Conservation (phyloP, 53 echinoderm and acorn worm genomes). For the Luidia sarsii region DNA sequence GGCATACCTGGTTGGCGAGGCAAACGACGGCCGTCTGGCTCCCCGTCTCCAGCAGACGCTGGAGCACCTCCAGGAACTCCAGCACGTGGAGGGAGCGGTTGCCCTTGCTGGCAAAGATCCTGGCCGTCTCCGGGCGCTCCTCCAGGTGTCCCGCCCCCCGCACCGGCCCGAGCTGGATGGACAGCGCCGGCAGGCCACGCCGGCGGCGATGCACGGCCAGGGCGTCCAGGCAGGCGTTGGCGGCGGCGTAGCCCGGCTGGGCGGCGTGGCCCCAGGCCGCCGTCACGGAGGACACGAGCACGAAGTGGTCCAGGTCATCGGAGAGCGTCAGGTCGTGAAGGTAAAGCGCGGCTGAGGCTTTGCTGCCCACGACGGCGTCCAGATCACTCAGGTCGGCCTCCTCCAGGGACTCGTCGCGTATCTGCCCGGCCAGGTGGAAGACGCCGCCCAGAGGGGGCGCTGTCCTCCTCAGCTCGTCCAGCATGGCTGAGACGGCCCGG, state of each 20-base stretch:
- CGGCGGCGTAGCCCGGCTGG: slow-evolving; percentile 55
- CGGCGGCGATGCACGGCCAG: slow-evolving; percentile 56
- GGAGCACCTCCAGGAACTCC: slow-evolving; percentile 74
- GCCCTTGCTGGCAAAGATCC: slow-evolving; percentile 37
- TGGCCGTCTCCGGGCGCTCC: slow-evolving; percentile 20
- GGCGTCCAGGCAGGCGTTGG: slow-evolving; percentile 65
- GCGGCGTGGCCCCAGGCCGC: slow-evolving; percentile 72
- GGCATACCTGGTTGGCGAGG: slow-evolving; percentile 83
- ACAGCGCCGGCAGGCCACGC: slow-evolving; percentile 67
- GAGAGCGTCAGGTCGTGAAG: slow-evolving; percentile 58
- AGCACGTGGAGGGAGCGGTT: slow-evolving; percentile 68
- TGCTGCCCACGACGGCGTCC: background rate
- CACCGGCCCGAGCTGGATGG: slow-evolving; percentile 75
- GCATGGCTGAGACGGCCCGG: slow-evolving; percentile 13
- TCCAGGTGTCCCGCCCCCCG: slow-evolving; percentile 66
- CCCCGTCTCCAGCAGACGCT: slow-evolving; percentile 57
- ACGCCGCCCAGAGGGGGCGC: slow-evolving; percentile 64
- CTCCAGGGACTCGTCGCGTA: slow-evolving; percentile 55
- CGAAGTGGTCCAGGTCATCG: slow-evolving; percentile 70
- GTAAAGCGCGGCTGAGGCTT: slow-evolving; percentile 32
- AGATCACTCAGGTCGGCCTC: slow-evolving; percentile 34
- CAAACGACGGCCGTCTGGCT: slow-evolving; percentile 66
- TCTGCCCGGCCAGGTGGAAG: slow-evolving; percentile 69
- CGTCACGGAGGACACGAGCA: slow-evolving; percentile 67
- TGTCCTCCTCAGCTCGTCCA: slow-evolving; percentile 27